phyloP scores from a whole-genome alignment of 2,113 vertebrate species.

The Plectropomus leopardus region DNA sequence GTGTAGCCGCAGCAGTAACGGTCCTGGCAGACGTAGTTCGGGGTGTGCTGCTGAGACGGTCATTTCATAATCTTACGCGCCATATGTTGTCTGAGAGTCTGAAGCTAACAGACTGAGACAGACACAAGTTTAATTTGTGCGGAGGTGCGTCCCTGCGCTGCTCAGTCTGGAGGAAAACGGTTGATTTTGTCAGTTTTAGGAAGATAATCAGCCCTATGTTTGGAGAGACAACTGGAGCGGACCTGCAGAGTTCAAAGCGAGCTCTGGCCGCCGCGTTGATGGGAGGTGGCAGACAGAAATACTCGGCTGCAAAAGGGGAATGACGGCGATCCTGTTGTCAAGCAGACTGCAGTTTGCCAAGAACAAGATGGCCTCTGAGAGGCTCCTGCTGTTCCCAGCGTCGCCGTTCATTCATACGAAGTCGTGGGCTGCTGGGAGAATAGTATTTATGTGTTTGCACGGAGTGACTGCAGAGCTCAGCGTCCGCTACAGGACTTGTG shows the following conservation, averaged over 20 bases:
- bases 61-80: constrained; percentile 78
- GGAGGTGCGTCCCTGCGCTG: constrained; percentile 30
- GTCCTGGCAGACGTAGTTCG: constrained; percentile 59
- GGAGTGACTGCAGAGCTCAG: not conserved
- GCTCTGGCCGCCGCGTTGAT: constrained; percentile 46
- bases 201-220: not conserved
- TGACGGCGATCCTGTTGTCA: constrained; percentile 61
- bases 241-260: not conserved
- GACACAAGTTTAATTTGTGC: constrained; percentile 47
- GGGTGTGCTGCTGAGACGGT: constrained; percentile 68
- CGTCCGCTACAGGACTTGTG: not conserved
- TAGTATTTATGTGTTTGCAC: constrained; percentile 27
- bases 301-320: constrained; percentile 53
- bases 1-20: constrained; percentile 65
- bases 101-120: constrained; percentile 50
- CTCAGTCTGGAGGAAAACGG: not conserved
- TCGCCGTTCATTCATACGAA: constrained; percentile 57
- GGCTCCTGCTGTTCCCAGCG: constrained; percentile 58
- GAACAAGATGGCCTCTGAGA: constrained; percentile 71
- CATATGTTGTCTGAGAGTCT: constrained; percentile 77
- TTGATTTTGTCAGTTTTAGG: constrained; percentile 2
- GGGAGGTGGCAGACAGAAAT: constrained; percentile 61
- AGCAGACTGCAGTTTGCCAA: constrained; percentile 53
- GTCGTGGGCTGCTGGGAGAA: constrained; percentile 32
- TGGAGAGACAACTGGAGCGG: constrained; percentile 5